A percentile compares a stretch with the other conserved stretches of the same genome.
phyloP scores from a whole-genome alignment of 1,140 invertebrate species.

The Pogonomyrmex barbatus region DNA sequence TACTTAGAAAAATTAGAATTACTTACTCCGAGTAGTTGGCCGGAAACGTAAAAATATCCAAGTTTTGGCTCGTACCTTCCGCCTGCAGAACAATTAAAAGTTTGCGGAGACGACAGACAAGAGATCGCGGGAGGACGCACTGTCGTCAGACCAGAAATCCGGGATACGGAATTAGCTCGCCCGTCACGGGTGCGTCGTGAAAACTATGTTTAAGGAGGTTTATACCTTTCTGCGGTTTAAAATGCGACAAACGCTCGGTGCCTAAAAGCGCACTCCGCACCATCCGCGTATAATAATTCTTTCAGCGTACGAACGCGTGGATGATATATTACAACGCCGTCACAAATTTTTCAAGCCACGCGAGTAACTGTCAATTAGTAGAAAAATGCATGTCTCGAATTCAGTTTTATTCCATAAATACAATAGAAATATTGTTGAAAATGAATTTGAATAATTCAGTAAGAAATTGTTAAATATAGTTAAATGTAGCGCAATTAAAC shows the following conservation, averaged over 20 bases:
- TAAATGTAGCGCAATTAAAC: not conserved
- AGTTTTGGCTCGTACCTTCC: not conserved
- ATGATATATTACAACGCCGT: conserved; percentile 20
- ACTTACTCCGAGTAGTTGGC: not conserved
- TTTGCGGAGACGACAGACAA: conserved; percentile 36
- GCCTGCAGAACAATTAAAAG: conserved; percentile 67
- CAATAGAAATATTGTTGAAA: no score
- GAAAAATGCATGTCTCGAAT: not conserved
- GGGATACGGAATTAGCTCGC: conserved; percentile 79
- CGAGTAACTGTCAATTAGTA: conserved; percentile 23
- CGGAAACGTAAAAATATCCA: conserved; percentile 66
- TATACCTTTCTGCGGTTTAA: conserved; percentile 54
- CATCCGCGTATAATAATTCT: conserved; percentile 25
- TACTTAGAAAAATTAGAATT: conserved; percentile 24
- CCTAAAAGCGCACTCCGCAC: not conserved
- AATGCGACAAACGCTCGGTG: conserved; percentile 20
- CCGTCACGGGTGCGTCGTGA: conserved; percentile 41
- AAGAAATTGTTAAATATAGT: not conserved
- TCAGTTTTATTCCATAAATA: not conserved
- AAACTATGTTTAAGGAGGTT: conserved; percentile 61
- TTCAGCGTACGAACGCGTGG: conserved; percentile 16
- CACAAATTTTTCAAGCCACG: conserved; percentile 14
- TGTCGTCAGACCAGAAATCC: conserved; percentile 81
- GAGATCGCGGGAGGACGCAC: conserved; percentile 57
- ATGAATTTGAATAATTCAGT: conserved; percentile 24